These are phyloP conservation scores for Apogon talboti DNA, from an alignment of 2,797 vertebrate species.

Conservation along the genomic window DNA sequence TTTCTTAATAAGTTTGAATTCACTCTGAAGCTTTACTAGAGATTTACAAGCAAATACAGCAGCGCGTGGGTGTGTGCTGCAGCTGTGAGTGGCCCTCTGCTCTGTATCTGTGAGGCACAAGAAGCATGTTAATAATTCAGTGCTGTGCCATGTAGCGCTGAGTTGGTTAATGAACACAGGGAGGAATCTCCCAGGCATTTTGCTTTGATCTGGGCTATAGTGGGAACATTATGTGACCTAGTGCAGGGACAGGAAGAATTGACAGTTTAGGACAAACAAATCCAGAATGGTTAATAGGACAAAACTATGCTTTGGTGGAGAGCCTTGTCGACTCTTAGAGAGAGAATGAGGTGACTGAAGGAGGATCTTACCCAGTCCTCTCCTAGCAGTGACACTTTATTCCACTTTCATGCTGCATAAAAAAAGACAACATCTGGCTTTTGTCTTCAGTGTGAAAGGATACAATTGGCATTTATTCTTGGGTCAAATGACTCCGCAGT, in stretches of 20 bases:
- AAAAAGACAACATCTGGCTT: too few relatives aligned
- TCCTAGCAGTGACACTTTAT: background rate
- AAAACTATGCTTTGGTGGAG: conserved; percentile 10
- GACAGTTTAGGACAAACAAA: conserved; percentile 16
- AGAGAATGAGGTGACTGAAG: conserved; percentile 9
- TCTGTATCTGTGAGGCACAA: conserved; percentile 66
- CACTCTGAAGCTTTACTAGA: conserved; percentile 32
- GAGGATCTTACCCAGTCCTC: conserved; percentile 31
- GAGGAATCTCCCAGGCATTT: conserved; percentile 64
- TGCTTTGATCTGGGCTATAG: conserved; percentile 65
- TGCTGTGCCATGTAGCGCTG: conserved; percentile 61
- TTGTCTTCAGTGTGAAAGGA: too few relatives aligned
- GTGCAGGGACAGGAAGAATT: conserved; percentile 32
- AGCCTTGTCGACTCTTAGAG: conserved; percentile 1
- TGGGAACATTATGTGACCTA: conserved; percentile 47
- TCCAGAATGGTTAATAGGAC: background rate
- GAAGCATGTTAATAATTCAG: conserved; percentile 81
- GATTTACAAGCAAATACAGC: conserved; percentile 30
- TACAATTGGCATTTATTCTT: too few relatives aligned
- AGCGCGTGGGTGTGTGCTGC: conserved; percentile 35
- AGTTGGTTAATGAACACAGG: conserved; percentile 69
- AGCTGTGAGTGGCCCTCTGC: conserved; percentile 55
- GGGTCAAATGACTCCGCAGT: too few relatives aligned
- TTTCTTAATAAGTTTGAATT: conserved; percentile 28
- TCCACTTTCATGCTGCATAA: conserved; percentile 9